A percentile compares a stretch with the other conserved stretches of the same genome.
Conservation (phyloP, 2,113 vertebrate species). For the Grammomys surdaster region DNA sequence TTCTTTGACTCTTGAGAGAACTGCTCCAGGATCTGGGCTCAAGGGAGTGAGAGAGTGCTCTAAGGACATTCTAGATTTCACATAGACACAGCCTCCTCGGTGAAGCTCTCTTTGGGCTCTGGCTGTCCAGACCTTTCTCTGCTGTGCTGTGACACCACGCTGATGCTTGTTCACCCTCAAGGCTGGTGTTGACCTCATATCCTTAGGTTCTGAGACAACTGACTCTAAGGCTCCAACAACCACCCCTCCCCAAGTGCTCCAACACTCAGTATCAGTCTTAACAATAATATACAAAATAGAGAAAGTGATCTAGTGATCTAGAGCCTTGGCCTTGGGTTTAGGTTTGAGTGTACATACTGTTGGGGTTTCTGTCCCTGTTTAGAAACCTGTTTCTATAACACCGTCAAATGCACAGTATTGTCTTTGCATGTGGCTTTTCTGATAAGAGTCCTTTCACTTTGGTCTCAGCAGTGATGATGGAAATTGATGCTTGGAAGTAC, state of each 20-base stretch:
- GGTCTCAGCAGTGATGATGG: conserved; percentile 45
- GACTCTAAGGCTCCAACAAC: not conserved
- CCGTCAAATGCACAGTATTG: not conserved
- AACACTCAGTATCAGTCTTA: not conserved
- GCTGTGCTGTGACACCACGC: not conserved
- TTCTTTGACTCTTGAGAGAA: not conserved
- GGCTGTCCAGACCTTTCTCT: not conserved
- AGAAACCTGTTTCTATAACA: not conserved
- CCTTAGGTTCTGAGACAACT: not conserved
- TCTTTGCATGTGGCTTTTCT: not conserved
- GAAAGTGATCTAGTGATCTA: not conserved
- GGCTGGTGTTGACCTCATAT: not conserved
- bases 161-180: not conserved
- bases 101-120: not conserved
- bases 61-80: not conserved
- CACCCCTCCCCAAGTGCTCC: not conserved
- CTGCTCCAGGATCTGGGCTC: not conserved
- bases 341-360: not conserved
- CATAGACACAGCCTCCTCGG: not conserved
- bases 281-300: not conserved
- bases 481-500: conserved; percentile 64
- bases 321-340: not conserved
- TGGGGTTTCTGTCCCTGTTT: not conserved
- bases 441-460: conserved; percentile 40
- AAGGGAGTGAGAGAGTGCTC: not conserved